Evolutionary conservation across 2,888 invertebrate genomes (phyloP).

Genomic region (Ophion slaviceki): DNA sequence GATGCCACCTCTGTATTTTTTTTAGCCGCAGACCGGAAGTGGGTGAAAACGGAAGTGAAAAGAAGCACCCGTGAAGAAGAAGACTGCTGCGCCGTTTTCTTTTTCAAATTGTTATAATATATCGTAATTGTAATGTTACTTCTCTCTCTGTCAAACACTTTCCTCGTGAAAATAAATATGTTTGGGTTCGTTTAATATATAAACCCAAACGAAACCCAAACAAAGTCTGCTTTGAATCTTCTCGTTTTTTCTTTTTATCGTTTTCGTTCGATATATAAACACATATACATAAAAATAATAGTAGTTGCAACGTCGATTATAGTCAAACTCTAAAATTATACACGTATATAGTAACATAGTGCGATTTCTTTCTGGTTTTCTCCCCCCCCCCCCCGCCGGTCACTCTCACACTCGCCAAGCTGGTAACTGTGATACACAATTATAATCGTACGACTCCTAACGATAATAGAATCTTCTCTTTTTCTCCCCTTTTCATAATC

Average conservation of each 20-base stretch:
- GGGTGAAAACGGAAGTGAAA: not conserved
- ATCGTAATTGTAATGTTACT: constrained; percentile 63
- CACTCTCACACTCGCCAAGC: not conserved
- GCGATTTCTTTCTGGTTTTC: constrained; percentile 35
- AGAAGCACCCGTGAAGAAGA: not conserved
- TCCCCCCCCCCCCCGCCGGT: not conserved
- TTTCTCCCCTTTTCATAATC: constrained; percentile 31
- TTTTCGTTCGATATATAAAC: constrained; percentile 47
- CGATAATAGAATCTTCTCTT: constrained; percentile 30
- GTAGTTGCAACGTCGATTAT: constrained; percentile 56
- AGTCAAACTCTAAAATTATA: constrained; percentile 23
- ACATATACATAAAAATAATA: constrained; percentile 61
- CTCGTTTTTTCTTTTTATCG: constrained; percentile 8
- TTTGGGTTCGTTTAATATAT: not conserved
- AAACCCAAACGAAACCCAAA: not conserved
- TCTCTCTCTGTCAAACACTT: constrained; percentile 11
- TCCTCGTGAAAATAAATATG: constrained; percentile 41
- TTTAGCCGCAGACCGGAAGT: no score
- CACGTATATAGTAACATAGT: constrained; percentile 40
- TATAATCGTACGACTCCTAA: constrained; percentile 51
- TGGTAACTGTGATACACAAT: constrained; percentile 69
- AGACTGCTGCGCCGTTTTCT: not conserved
- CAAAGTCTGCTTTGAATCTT: not conserved
- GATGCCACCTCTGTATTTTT: no score
- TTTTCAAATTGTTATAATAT: constrained; percentile 60